phyloP scores from a whole-genome alignment of 53 echinoderm and acorn worm genomes.

The Arbacia lixula region DNA sequence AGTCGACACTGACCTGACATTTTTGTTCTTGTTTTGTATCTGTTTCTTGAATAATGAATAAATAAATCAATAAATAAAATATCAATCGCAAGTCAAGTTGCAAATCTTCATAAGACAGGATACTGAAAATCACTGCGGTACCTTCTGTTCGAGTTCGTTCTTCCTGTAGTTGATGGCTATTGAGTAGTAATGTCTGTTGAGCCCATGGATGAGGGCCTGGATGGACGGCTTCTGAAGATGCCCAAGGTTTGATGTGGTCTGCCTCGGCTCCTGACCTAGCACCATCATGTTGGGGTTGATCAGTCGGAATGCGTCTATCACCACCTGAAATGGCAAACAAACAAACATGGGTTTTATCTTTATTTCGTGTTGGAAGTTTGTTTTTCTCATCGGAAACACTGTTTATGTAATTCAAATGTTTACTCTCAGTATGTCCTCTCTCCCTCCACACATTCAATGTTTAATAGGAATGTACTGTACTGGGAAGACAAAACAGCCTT shows the following conservation, averaged over 20 bases:
- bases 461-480: no score
- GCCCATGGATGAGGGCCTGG: slow-evolving; percentile 96
- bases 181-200: slow-evolving; percentile 98
- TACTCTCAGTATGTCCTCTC: no score
- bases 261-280: slow-evolving; percentile 95
- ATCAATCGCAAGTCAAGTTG: not conserved
- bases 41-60: not conserved
- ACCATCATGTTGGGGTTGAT: slow-evolving; percentile 99
- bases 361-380: no score
- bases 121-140: slow-evolving; percentile 7
- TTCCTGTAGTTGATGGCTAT: slow-evolving; percentile 99
- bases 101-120: no score
- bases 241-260: slow-evolving; percentile 97
- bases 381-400: no score
- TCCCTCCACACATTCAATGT: no score
- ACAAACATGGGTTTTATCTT: no score
- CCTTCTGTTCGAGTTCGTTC: slow-evolving; percentile 99
- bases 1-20: no score
- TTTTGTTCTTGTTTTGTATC: no score
- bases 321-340: slow-evolving; percentile 69
- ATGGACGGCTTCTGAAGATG: slow-evolving; percentile 99
- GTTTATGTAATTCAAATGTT: no score
- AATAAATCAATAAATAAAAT: not conserved
- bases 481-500: no score
- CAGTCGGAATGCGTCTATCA: slow-evolving; percentile 96